Evolutionary conservation across 2,797 vertebrate species (phyloP).

Genomic region (Discoglossus pictus): DNA sequence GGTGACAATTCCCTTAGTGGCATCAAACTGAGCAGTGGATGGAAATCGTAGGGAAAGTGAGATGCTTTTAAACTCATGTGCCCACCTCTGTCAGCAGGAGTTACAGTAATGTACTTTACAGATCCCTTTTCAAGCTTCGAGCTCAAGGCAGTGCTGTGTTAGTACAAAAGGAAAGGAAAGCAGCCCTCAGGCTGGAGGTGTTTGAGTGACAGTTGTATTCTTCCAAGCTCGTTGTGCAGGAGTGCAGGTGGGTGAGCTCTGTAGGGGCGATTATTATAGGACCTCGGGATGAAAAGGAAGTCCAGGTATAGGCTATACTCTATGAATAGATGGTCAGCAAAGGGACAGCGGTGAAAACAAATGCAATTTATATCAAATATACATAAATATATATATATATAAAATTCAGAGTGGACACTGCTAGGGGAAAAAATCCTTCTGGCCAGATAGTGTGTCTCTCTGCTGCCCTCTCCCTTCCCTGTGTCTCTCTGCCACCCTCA

Average conservation of each 20-base stretch:
- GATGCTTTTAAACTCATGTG: constrained; percentile 20
- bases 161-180: constrained; percentile 27
- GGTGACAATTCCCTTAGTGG: background rate
- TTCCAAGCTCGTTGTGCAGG: rapidly evolving
- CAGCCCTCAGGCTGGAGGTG: background rate
- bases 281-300: constrained; percentile 4
- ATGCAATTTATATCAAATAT: background rate
- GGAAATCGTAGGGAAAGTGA: constrained; percentile 19
- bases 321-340: constrained; percentile 9
- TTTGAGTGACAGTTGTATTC: background rate
- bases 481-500: too few species aligned
- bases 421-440: too few species aligned
- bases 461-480: too few species aligned
- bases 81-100: constrained; percentile 48
- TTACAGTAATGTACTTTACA: constrained; percentile 37
- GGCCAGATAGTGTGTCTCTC: too few species aligned
- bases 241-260: background rate
- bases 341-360: background rate
- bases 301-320: background rate
- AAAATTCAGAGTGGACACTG: too few species aligned
- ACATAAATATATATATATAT: too few species aligned
- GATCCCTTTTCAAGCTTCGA: background rate
- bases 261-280: background rate
- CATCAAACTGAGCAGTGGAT: constrained; percentile 34
- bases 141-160: background rate